Base-by-base conservation (phyloP, 2,888 invertebrate genomes). In the Esperia sulphurella region DNA sequence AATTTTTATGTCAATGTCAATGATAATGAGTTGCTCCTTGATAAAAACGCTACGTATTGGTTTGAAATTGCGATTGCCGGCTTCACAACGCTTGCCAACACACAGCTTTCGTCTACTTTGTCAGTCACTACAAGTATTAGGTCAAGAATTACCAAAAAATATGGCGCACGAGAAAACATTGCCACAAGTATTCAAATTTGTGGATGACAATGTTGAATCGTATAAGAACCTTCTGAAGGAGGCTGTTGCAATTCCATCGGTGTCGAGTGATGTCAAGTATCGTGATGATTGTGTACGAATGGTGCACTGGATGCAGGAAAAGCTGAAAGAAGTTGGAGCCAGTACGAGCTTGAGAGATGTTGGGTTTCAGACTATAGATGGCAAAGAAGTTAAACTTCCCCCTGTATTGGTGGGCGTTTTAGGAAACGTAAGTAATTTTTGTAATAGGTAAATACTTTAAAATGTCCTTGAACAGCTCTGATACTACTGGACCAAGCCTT, bases 161-260 rank as follows among this genome's bases (percentile, higher is more conserved):
- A 90, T 90, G 90, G 73, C 83, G 50, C 41, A 69, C 45, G 76
- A 80, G 30, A 83, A 75, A 62, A 66, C 71, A 45, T 74, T 87
- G 51, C 77, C 86, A 21, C 75, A 83, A 59, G 63, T 90, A 54
- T 90, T 90, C 63, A 96, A 96, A 41, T 92, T 93, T 67, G 94
- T 99, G 51, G 97, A 98, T 69, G 83, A 91, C 43, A 93, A 97
- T 74, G 93, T 94, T 69, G 75, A 82, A 2, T 90, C 92, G 46
- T 99, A 95, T 74, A 95, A 98, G 52, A 87, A 93, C 43, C 92
- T 93, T 53, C 88, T 99, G 49, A 92, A 92, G 48, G 95, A 97
- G 69, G 96, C 95, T 1, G 98, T 99, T 28, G 96, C 95, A 3
- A 98, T 99, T 68, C 95, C 95, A 63, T 98, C 98, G 5, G 97